Evolutionary conservation across 2,888 invertebrate species (phyloP).

Genomic region (Oxystoma pomonae): DNA sequence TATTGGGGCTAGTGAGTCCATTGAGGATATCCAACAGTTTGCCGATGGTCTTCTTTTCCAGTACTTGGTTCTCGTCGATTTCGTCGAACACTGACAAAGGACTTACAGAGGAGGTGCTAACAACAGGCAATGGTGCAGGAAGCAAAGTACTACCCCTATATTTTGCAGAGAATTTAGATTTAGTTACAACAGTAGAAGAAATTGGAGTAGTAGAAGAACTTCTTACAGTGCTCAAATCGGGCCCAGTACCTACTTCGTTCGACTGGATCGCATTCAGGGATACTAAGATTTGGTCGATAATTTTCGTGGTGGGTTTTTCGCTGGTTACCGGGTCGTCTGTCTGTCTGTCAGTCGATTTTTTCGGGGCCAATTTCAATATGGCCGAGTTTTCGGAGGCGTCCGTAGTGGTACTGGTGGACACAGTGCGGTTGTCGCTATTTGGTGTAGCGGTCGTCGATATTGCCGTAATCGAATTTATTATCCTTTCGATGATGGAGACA

Average conservation of each 20-base stretch:
- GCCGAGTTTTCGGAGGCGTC: slow-evolving; percentile 39
- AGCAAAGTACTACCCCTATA: slow-evolving; percentile 30
- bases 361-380: slow-evolving; percentile 44
- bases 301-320: slow-evolving; percentile 44
- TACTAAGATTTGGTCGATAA: slow-evolving; percentile 46
- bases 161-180: slow-evolving; percentile 32
- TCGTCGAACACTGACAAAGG: slow-evolving; percentile 41
- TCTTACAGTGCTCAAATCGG: slow-evolving; percentile 38
- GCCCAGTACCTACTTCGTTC: slow-evolving; percentile 41
- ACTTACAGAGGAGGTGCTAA: slow-evolving; percentile 36
- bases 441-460: slow-evolving; percentile 40
- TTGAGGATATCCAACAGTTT: slow-evolving; percentile 44
- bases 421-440: slow-evolving; percentile 25
- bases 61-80: slow-evolving; percentile 38
- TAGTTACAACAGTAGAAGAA: slow-evolving; percentile 24
- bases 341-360: slow-evolving; percentile 36
- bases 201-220: slow-evolving; percentile 37
- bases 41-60: slow-evolving; percentile 42
- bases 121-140: slow-evolving; percentile 31
- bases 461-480: slow-evolving; percentile 46
- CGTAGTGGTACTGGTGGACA: slow-evolving; percentile 24
- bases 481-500: slow-evolving; percentile 45
- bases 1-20: slow-evolving; percentile 39
- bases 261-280: slow-evolving; percentile 46
- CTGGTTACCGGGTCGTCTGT: slow-evolving; percentile 36